Conservation (phyloP, 2,888 invertebrate species). For the Cotesia congregata region DNA sequence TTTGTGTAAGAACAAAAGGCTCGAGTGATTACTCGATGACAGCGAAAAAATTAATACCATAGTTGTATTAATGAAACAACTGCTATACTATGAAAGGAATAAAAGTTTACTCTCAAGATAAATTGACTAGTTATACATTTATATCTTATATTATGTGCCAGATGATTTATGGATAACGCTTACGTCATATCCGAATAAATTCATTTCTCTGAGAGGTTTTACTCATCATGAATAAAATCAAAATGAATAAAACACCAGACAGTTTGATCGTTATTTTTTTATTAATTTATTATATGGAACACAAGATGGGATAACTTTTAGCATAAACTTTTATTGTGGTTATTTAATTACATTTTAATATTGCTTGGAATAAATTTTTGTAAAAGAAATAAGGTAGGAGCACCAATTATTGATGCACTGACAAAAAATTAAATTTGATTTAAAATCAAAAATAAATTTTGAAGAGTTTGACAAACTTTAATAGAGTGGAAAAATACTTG, state of each 20-base stretch:
- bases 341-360: too few relatives aligned
- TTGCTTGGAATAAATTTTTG: too few relatives aligned
- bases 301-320: too few relatives aligned
- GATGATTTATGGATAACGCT: constrained; percentile 60
- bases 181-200: constrained; percentile 63
- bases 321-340: too few relatives aligned
- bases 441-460: not conserved
- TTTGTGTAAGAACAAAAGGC: not conserved
- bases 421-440: too few relatives aligned
- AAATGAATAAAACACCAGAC: too few relatives aligned
- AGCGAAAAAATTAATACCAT: not conserved
- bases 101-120: constrained; percentile 28
- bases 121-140: constrained; percentile 33
- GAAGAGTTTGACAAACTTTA: not conserved
- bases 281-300: too few relatives aligned
- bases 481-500: too few relatives aligned
- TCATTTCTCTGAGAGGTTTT: constrained; percentile 66
- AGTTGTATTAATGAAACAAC: constrained; percentile 4
- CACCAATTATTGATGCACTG: too few relatives aligned
- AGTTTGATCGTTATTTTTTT: too few relatives aligned
- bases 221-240: constrained; percentile 44
- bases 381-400: too few relatives aligned
- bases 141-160: constrained; percentile 19
- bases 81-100: constrained; percentile 14
- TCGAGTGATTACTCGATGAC: not conserved